Conservation (phyloP, 2,113 vertebrate genomes). For the Muntiacus muntjak region DNA sequence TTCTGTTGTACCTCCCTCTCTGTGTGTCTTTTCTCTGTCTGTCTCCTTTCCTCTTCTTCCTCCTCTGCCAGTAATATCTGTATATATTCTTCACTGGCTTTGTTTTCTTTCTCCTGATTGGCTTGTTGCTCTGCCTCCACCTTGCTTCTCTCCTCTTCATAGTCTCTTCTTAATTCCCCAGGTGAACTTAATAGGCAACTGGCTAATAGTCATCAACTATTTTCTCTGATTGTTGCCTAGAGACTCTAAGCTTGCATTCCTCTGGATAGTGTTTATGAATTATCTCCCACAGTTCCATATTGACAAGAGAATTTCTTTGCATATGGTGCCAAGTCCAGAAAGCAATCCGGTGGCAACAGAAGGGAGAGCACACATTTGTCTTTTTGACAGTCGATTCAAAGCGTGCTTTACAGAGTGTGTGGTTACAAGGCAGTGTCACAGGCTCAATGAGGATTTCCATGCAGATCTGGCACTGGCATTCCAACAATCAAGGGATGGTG, state of each 20-base stretch:
- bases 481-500: constrained; percentile 78
- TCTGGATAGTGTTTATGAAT: constrained; percentile 86
- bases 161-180: too few species aligned
- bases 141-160: too few species aligned
- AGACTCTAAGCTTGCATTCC: constrained; percentile 84
- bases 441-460: constrained; percentile 93
- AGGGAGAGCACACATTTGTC: constrained; percentile 88
- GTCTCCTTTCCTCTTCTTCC: too few species aligned
- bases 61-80: too few species aligned
- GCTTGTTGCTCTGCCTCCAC: too few species aligned
- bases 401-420: constrained; percentile 91
- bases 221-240: constrained; percentile 78
- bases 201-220: constrained; percentile 4
- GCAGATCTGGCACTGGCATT: constrained; percentile 91
- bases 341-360: constrained; percentile 87
- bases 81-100: too few species aligned
- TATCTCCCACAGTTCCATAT: constrained; percentile 85
- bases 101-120: too few species aligned
- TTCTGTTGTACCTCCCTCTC: too few species aligned
- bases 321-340: constrained; percentile 87
- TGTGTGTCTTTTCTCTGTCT: too few species aligned
- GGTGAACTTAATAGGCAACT: too few species aligned
- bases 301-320: constrained; percentile 87
- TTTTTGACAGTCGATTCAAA: constrained; percentile 93
- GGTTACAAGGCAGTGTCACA: constrained; percentile 90